phyloP scores from a whole-genome alignment of 1,140 invertebrate genomes.

The Drosophila nigromelanica region DNA sequence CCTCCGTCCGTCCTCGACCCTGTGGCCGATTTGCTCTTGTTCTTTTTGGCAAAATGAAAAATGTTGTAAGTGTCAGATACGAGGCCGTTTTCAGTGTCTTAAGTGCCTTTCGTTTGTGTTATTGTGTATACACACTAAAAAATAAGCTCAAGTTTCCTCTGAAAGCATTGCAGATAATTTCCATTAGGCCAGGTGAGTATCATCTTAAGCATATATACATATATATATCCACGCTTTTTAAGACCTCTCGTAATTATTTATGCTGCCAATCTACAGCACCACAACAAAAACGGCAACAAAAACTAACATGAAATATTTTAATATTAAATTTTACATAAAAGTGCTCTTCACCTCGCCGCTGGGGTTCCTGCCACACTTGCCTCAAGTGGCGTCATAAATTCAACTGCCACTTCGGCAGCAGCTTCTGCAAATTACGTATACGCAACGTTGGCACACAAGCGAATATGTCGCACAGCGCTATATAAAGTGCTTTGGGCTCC shows the following conservation, averaged over 20 bases:
- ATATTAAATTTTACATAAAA: slow-evolving; percentile 76
- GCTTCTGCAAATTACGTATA: slow-evolving; percentile 77
- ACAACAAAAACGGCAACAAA: slow-evolving; percentile 4
- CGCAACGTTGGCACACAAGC: slow-evolving; percentile 58
- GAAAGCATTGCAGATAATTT: too few relatives aligned
- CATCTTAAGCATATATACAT: background rate
- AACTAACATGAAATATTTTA: slow-evolving; percentile 48
- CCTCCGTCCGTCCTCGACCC: too few relatives aligned
- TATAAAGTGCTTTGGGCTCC: slow-evolving; percentile 44
- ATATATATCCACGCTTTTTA: slow-evolving; percentile 24
- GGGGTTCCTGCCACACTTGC: slow-evolving; percentile 46
- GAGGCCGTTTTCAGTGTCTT: slow-evolving; percentile 27
- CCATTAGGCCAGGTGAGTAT: too few relatives aligned
- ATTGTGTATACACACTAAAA: too few relatives aligned
- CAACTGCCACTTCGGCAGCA: slow-evolving; percentile 75
- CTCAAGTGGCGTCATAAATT: slow-evolving; percentile 79
- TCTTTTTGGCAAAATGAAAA: slow-evolving; percentile 77
- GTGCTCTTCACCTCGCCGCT: slow-evolving; percentile 35
- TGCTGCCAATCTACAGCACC: slow-evolving; percentile 22
- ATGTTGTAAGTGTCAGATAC: slow-evolving; percentile 59
- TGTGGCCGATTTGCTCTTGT: too few relatives aligned
- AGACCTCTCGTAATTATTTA: slow-evolving; percentile 53
- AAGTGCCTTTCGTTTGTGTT: too few relatives aligned
- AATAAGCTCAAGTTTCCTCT: too few relatives aligned
- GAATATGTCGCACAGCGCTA: slow-evolving; percentile 28